Evolutionary conservation across 2,888 invertebrate genomes (phyloP), one percentile per base, ranked within the genome.

Genomic region (Plagiodera versicolora): DNA sequence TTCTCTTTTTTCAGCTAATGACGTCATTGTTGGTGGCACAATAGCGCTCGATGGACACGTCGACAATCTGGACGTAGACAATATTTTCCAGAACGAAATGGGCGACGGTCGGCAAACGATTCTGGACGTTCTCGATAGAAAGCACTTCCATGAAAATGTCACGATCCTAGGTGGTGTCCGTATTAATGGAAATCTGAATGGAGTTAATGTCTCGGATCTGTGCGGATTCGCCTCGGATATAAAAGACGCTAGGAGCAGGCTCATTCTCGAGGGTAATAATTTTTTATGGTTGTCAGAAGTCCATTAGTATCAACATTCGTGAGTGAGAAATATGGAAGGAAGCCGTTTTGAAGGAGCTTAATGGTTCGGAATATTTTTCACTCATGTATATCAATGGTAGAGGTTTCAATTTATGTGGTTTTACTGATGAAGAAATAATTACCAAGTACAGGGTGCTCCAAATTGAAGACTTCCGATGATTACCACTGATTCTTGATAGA

Each of bases 11-110:
- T 58, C 59, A 76, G 75, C 67, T 48, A 58, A 68, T 20, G 50
- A 67, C 24, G 30, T 67, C 18, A 54, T 73, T 39, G 66, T 77
- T 5, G 49, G 68, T 32, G 50, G 60, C 16, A 46, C 54, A 9
- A 58, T 81, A 24, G 62, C 58, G 45, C 60, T 79, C 16, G 55
- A 70, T 35, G 81, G 81, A 10, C 68, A 75, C 19, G 71, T 81
- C 19, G 78, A 79, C 53, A 75, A 78, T 28, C 64, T 83, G 3
- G 79, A 81, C 49, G 73, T 83, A n/a, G 74, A 82, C n/a, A 82
- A 83, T 69, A 75, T 83, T 28, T 70, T 80, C 24, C 67, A 69
- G 53, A 68, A 70, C 58, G 52, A 66, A 17, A 61, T 66, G 39
- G 62, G 66, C 2, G n/a, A n/a, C n/a, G 64, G 67, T 30, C 39